phyloP scores from a whole-genome alignment of 2,113 vertebrate genomes.

The Tachycineta bicolor region DNA sequence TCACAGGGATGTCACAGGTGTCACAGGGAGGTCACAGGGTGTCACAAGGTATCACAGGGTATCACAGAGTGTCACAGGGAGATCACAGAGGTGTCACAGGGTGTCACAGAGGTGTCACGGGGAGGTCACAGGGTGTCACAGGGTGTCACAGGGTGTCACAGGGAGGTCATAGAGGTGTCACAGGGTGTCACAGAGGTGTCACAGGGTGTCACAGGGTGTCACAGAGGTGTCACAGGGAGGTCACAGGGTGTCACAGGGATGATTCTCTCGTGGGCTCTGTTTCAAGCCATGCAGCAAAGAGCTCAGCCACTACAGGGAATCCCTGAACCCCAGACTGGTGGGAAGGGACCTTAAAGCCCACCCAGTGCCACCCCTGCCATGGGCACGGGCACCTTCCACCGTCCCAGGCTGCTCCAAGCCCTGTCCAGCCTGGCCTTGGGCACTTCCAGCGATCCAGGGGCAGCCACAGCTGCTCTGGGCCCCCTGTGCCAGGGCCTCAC shows the following conservation, averaged over 20 bases:
- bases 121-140: background rate
- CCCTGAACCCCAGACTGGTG: background rate
- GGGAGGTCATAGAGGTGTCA: background rate
- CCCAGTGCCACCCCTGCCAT: accelerated
- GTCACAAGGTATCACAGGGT: background rate
- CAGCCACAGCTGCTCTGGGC: background rate
- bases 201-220: too few species aligned
- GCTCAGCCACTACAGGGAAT: background rate
- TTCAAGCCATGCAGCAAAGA: accelerated
- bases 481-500: background rate
- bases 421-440: accelerated
- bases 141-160: background rate
- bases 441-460: background rate
- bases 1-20: too few species aligned
- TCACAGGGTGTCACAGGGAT: accelerated
- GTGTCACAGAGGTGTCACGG: background rate
- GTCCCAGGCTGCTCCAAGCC: accelerated
- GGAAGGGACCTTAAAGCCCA: background rate
- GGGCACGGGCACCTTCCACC: background rate
- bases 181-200: background rate
- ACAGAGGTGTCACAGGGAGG: accelerated
- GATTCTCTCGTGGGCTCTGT: accelerated
- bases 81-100: background rate
- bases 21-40: too few species aligned
- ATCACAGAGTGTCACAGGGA: background rate